phyloP scores from a whole-genome alignment of 92 coral and sea anemone genomes.

The Bergia puertoricense region DNA sequence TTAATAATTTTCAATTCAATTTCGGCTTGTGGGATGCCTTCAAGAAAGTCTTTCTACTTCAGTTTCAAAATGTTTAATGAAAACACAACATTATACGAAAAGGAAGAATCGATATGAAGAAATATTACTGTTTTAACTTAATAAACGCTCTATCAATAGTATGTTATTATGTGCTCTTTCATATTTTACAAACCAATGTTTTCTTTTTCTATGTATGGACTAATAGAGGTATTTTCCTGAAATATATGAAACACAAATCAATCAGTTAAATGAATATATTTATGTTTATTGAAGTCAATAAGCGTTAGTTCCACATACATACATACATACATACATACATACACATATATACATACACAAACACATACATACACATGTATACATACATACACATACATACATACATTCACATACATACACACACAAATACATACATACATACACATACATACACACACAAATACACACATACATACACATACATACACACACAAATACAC shows the following conservation, averaged over 20 bases:
- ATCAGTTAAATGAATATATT: neutral
- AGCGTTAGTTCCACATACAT: too few relatives aligned
- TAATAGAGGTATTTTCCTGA: neutral
- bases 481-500: too few relatives aligned
- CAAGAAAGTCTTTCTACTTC: neutral
- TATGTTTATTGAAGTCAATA: neutral
- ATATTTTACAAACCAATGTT: neutral
- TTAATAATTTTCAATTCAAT: conserved; percentile 22
- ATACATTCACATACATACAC: too few relatives aligned
- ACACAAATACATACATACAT: too few relatives aligned
- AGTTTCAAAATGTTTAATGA: conserved; percentile 3
- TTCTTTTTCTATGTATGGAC: neutral
- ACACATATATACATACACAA: too few relatives aligned
- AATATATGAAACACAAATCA: neutral
- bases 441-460: too few relatives aligned
- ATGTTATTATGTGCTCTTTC: neutral
- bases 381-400: too few relatives aligned
- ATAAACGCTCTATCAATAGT: neutral
- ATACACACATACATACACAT: too few relatives aligned
- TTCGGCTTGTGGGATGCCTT: neutral
- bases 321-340: too few relatives aligned
- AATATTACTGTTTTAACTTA: neutral
- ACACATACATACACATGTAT: too few relatives aligned
- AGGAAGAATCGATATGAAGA: neutral
- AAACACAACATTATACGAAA: neutral